Conservation (phyloP, 2,888 invertebrate species). For the Dynastes hyllus region DNA sequence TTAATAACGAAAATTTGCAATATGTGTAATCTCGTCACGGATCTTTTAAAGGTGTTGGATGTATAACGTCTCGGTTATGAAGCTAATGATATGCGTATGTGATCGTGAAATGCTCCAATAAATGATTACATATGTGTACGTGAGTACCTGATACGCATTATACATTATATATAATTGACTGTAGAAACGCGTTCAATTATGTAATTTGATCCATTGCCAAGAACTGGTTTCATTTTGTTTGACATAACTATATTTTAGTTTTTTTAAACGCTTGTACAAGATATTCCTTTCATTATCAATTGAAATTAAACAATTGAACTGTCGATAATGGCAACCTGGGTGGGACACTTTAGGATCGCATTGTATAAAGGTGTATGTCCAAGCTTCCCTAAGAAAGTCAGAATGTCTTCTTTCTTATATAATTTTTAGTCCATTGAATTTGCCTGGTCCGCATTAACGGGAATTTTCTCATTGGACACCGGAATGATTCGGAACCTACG, state of each 20-base stretch:
- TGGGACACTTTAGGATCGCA: too few relatives aligned
- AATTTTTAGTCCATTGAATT: too few relatives aligned
- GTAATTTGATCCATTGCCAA: slow-evolving; percentile 8
- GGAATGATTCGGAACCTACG: too few relatives aligned
- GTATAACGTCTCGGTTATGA: neutral
- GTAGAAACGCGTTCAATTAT: slow-evolving; percentile 34
- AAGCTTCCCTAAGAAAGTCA: too few relatives aligned
- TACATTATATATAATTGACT: slow-evolving; percentile 20
- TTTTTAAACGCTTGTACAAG: too few relatives aligned
- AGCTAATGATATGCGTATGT: neutral
- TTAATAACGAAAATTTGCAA: neutral
- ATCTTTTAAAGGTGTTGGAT: neutral
- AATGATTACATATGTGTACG: neutral
- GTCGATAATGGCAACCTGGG: too few relatives aligned
- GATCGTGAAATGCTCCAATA: slow-evolving; percentile 19
- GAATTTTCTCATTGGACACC: too few relatives aligned
- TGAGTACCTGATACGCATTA: neutral
- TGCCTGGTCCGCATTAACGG: too few relatives aligned
- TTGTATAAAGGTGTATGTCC: too few relatives aligned
- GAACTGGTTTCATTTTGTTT: slow-evolving; percentile 31
- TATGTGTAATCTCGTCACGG: neutral
- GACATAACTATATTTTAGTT: neutral
- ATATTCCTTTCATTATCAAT: neutral
- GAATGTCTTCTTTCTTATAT: too few relatives aligned
- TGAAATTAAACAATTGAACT: neutral